A percentile compares a stretch with the other conserved stretches of the same genome.
These are phyloP conservation scores for Cyanoderma ruficeps DNA, from an alignment of 2,113 vertebrate genomes.

Conservation along the genomic window DNA sequence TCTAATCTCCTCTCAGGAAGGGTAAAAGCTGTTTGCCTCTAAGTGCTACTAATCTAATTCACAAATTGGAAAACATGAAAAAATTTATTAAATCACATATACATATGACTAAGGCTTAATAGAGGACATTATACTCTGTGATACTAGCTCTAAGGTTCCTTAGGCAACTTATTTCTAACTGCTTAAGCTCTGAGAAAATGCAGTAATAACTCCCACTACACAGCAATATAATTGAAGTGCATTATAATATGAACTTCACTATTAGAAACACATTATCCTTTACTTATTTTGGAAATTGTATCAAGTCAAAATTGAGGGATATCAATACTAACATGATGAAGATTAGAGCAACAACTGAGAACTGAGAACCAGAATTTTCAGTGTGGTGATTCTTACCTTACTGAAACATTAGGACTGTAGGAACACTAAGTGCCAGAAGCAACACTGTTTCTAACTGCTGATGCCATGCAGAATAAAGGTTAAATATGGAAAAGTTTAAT, in stretches of 20 bases:
- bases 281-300: neutral
- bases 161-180: neutral
- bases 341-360: neutral
- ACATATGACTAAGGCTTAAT: neutral
- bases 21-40: neutral
- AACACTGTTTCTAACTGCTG: neutral
- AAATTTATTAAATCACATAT: neutral
- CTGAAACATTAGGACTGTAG: neutral
- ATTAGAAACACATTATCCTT: neutral
- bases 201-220: neutral
- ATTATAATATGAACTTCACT: neutral
- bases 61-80: neutral
- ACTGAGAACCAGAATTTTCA: neutral
- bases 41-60: neutral
- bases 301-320: neutral
- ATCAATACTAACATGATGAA: neutral
- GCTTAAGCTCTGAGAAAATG: neutral
- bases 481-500: slow-evolving; percentile 45
- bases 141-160: neutral
- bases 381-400: neutral
- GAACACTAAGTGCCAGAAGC: neutral
- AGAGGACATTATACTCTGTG: neutral
- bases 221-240: neutral
- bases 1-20: neutral
- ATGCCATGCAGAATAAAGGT: slow-evolving; percentile 4